These are phyloP conservation scores for Brachypterus glaber DNA, from an alignment of 2,888 invertebrate genomes.

Conservation along the genomic window DNA sequence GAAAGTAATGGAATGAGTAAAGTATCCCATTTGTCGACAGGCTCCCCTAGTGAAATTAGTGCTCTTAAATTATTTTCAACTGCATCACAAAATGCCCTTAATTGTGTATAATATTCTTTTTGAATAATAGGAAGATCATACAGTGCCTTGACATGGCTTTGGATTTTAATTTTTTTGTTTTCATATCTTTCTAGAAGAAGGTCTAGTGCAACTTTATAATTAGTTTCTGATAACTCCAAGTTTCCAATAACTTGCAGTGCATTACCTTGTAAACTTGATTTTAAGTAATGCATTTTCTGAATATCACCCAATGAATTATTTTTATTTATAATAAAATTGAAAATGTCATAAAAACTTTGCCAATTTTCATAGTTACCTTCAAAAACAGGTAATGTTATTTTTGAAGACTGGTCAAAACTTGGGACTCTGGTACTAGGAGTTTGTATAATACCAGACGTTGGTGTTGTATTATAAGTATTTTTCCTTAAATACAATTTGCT, in stretches of 20 bases:
- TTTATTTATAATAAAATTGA: conserved; percentile 11
- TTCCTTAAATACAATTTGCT: too few relatives aligned
- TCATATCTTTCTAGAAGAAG: conserved; percentile 6
- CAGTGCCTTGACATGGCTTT: conserved; percentile 4
- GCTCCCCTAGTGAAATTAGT: not conserved
- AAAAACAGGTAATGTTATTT: conserved; percentile 11
- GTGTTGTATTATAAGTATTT: too few relatives aligned
- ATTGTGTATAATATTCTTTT: not conserved
- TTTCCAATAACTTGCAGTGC: conserved; percentile 5
- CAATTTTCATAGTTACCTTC: conserved; percentile 8
- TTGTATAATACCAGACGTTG: too few relatives aligned
- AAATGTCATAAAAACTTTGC: conserved; percentile 12
- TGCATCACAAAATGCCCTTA: not conserved
- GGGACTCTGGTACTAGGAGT: too few relatives aligned
- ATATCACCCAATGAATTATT: conserved; percentile 4
- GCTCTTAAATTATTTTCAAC: conserved; percentile 1
- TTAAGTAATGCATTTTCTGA: conserved; percentile 6
- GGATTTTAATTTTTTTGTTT: conserved; percentile 5
- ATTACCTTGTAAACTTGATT: conserved; percentile 3
- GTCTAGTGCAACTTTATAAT: conserved; percentile 7
- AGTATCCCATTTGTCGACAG: too few relatives aligned
- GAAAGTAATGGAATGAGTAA: conserved; percentile 3
- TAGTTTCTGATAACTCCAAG: too few relatives aligned
- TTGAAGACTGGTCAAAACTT: too few relatives aligned
- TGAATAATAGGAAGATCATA: conserved; percentile 3